Evolutionary conservation across 2,888 invertebrate genomes (phyloP).

Genomic region (Augochlorella aurata): DNA sequence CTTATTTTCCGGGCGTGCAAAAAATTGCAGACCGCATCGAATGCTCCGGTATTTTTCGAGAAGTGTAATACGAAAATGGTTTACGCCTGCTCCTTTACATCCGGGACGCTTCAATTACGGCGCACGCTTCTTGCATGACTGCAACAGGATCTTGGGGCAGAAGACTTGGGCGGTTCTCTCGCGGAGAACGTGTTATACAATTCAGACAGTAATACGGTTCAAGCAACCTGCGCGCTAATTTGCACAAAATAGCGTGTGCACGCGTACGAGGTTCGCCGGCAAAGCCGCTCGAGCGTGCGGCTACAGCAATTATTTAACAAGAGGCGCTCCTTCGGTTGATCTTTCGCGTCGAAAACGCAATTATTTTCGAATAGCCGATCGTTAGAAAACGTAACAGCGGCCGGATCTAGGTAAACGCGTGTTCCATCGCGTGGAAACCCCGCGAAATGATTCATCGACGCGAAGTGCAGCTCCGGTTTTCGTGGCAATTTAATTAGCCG

Average conservation of each 20-base stretch:
- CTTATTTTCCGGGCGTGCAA: not conserved
- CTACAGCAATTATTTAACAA: conserved; percentile 17
- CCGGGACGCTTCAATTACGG: conserved; percentile 14
- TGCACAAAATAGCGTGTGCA: conserved; percentile 39
- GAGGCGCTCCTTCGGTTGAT: conserved; percentile 10
- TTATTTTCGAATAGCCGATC: not conserved
- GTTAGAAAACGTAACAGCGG: not conserved
- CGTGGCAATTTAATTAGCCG: not conserved
- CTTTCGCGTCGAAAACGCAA: conserved; percentile 7
- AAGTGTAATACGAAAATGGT: not conserved
- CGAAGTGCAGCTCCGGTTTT: not conserved
- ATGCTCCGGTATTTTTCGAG: not conserved
- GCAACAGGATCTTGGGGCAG: conserved; percentile 27
- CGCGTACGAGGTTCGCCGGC: not conserved
- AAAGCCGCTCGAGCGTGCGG: conserved; percentile 4
- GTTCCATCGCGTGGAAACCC: not conserved
- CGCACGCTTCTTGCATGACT: conserved; percentile 22
- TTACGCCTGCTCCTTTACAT: not conserved
- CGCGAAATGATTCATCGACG: not conserved
- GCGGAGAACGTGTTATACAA: conserved; percentile 23
- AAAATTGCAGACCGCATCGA: not conserved
- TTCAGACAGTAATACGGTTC: conserved; percentile 29
- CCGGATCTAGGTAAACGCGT: not conserved
- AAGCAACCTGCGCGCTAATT: conserved; percentile 43
- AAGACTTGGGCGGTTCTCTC: conserved; percentile 16